These are phyloP conservation scores for Drosophila ustulata DNA, from an alignment of 2,888 invertebrate species.

Conservation along the genomic window DNA sequence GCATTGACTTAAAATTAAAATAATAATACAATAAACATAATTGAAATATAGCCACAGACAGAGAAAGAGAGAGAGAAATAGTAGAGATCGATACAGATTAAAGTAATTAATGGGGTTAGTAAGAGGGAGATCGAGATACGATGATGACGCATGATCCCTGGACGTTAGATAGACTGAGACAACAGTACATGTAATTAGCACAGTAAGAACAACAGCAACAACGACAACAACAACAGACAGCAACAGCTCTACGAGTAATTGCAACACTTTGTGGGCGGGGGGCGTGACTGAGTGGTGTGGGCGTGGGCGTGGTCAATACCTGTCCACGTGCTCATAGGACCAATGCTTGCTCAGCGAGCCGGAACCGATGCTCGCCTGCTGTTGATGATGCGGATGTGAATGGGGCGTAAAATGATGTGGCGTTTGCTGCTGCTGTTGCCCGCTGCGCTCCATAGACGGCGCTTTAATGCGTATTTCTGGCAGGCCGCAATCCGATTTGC, in stretches of 20 bases:
- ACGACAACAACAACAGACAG: conserved; percentile 20
- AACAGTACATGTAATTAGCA: conserved; percentile 20
- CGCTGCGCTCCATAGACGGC: conserved; percentile 91
- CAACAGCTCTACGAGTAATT: conserved; percentile 60
- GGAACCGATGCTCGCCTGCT: conserved; percentile 87
- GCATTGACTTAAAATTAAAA: conserved; percentile 71
- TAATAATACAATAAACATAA: conserved; percentile 41
- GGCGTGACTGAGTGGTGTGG: conserved; percentile 6
- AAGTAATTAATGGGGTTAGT: conserved; percentile 15
- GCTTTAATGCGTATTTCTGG: conserved; percentile 94
- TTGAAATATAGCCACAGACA: conserved; percentile 47
- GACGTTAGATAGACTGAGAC: conserved; percentile 21
- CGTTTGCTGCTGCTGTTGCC: conserved; percentile 44
- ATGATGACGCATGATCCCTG: conserved; percentile 38
- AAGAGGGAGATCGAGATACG: conserved; percentile 27
- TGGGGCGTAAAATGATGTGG: conserved; percentile 46
- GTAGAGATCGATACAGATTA: conserved; percentile 2
- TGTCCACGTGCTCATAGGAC: conserved; percentile 84
- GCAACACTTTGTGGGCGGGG: conserved; percentile 11
- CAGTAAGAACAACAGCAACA: conserved; percentile 55
- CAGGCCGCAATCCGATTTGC: conserved; percentile 87
- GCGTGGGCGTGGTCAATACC: conserved; percentile 78
- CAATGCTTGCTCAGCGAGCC: conserved; percentile 83
- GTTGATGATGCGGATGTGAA: conserved; percentile 59
- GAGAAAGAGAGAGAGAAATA: conserved; percentile 13